phyloP scores from a whole-genome alignment of 2,888 invertebrate species.

The Bhutanitis thaidina region DNA sequence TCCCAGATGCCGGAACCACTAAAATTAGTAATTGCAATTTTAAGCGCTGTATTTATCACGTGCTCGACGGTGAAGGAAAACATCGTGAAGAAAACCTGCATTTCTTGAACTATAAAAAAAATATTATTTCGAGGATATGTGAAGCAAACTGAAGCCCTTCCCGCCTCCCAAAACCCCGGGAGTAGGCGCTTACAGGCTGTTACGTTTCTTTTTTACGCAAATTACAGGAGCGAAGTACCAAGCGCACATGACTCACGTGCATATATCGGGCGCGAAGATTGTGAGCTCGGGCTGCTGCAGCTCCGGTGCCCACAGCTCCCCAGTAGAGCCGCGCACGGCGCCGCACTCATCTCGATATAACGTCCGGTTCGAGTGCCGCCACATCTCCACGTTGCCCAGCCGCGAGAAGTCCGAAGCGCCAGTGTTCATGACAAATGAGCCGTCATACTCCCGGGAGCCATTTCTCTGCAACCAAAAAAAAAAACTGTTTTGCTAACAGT shows the following conservation, averaged over 20 bases:
- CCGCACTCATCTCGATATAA: slow-evolving; percentile 83
- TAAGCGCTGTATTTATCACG: no score
- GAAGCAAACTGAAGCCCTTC: no score
- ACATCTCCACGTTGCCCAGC: slow-evolving; percentile 84
- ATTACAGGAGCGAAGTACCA: no score
- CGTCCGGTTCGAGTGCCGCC: slow-evolving; percentile 82
- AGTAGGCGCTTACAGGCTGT: no score
- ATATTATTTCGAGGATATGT: no score
- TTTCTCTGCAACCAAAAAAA: slow-evolving; percentile 82
- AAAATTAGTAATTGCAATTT: no score
- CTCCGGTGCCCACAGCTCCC: slow-evolving; percentile 90
- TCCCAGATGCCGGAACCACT: no score
- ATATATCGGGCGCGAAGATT: slow-evolving; percentile 88
- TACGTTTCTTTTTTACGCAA: no score
- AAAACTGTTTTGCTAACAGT: not conserved
- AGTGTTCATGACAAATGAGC: slow-evolving; percentile 87
- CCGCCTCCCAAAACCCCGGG: no score
- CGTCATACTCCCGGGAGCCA: slow-evolving; percentile 85
- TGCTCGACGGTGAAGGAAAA: no score
- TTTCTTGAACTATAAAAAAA: no score
- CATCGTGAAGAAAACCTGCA: no score
- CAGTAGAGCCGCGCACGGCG: slow-evolving; percentile 85
- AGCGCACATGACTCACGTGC: slow-evolving; percentile 80
- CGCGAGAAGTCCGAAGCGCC: slow-evolving; percentile 83
- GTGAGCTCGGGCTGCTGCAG: slow-evolving; percentile 76